Percentiles rank a stretch among this genome's conserved stretches.
Conservation (phyloP, 2,888 invertebrate genomes). For the Therioaphis trifolii region DNA sequence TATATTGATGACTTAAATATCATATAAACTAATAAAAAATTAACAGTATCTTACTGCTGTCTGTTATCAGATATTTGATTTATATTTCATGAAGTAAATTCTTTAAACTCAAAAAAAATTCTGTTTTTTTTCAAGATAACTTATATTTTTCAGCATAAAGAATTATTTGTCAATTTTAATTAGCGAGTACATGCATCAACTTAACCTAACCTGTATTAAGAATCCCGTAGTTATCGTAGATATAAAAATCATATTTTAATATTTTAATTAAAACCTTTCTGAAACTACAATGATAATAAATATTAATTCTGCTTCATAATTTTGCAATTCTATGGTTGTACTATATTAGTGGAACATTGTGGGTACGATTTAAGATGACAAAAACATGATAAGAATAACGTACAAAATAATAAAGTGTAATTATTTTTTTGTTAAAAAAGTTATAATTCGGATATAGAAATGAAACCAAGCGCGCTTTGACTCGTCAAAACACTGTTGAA, state of each 20-base stretch:
- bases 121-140: too few relatives aligned
- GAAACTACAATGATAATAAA: background rate
- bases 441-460: constrained; percentile 19
- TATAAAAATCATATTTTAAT: background rate
- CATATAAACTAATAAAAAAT: too few relatives aligned
- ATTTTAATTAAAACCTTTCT: constrained; percentile 7
- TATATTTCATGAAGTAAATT: too few relatives aligned
- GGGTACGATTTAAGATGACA: background rate
- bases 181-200: too few relatives aligned
- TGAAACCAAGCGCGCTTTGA: constrained; percentile 17
- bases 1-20: too few relatives aligned
- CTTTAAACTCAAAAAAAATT: too few relatives aligned
- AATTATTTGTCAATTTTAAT: too few relatives aligned
- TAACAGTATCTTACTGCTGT: too few relatives aligned
- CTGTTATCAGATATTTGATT: too few relatives aligned
- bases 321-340: background rate
- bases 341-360: background rate
- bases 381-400: constrained; percentile 4
- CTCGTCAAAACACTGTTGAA: constrained; percentile 48
- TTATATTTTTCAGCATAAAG: too few relatives aligned
- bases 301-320: background rate
- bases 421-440: constrained; percentile 37
- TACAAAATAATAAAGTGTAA: constrained; percentile 32
- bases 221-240: too few relatives aligned
- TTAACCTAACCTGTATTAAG: too few relatives aligned